Evolutionary conservation across 92 coral and sea anemone species (phyloP).

Genomic region (Epizoanthus scotinus): DNA sequence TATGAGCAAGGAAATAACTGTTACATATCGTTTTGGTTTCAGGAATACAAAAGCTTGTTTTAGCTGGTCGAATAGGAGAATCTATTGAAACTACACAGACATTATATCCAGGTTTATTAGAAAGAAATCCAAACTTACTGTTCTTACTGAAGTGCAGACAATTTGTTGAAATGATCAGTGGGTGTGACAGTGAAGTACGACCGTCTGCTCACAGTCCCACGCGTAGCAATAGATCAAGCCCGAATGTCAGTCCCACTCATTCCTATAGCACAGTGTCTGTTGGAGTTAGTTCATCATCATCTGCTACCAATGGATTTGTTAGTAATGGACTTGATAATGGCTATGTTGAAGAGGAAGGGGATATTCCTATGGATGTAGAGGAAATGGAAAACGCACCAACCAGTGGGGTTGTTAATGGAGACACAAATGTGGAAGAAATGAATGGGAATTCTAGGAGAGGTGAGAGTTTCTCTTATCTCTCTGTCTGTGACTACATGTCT

Average conservation of each 20-base stretch:
- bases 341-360: constrained; percentile 69
- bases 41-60: constrained; percentile 96
- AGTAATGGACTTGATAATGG: constrained; percentile 98
- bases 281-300: constrained; percentile 68
- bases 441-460: constrained; percentile 89
- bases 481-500: background rate
- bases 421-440: constrained; percentile 68
- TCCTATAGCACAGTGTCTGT: constrained; percentile 76
- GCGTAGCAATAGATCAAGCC: constrained; percentile 84
- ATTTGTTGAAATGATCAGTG: constrained; percentile 99
- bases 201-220: constrained; percentile 95
- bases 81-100: constrained; percentile 98
- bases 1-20: background rate
- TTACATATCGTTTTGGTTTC: constrained; percentile 11
- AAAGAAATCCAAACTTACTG: constrained; percentile 90
- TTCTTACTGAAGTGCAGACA: constrained; percentile 95
- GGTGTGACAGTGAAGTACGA: constrained; percentile 92
- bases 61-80: constrained; percentile 98
- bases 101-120: constrained; percentile 94
- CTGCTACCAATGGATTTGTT: constrained; percentile 87
- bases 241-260: constrained; percentile 98
- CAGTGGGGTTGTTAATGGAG: constrained; percentile 84
- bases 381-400: constrained; percentile 69
- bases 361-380: constrained; percentile 92
- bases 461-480: constrained; percentile 9